Evolutionary conservation across 2,113 vertebrate genomes (phyloP), one percentile per base, ranked within the genome.

Genomic region (Micronycteris hirsuta): DNA sequence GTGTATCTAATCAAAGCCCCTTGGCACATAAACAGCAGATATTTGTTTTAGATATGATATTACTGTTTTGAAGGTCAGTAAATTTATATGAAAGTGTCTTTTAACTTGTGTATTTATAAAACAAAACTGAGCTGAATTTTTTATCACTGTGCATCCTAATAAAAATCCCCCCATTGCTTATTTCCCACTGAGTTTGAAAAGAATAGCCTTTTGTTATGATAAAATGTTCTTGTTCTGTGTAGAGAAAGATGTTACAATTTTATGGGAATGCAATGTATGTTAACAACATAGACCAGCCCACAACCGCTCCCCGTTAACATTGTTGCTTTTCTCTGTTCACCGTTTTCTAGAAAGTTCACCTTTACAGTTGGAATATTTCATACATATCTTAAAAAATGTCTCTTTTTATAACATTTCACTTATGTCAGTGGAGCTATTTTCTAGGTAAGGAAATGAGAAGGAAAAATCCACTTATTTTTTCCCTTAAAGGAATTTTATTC

Each of bases 191-290:
- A 92, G 86, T 80, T 82, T 54, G 49, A 91, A 96, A 97, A 97
- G 88, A 96, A 96, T 81, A 83, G 91, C 71, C 88, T 95, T 97
- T 97, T 97, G 92, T 97, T 96, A 96, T 96, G 88, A 96, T 97
- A 98, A 98, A 97, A 95, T 76, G 88, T 78, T 93, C 49, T 83
- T 95, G 88, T 94, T 96, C 70, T 93, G 45, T 65, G 41, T 68
- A 84, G 89, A 92, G 95, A 92, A 94, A 70, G 92, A 89, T 43
- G 47, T 73, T 52, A 33, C 41, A 86, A 67, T 96, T 95, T 81
- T 84, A 80, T 92, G 73, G 61, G 65, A 84, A 77, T 58, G 91
- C 63, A 96, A 94, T 98, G 97, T 95, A 94, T 52, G 47, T 82
- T 96, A 96, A 97, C 87, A 94, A 80, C 91, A 82, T 26, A 95